These are phyloP conservation scores for Oxyruncus cristatus DNA, from an alignment of 2,113 vertebrate genomes.

Conservation along the genomic window DNA sequence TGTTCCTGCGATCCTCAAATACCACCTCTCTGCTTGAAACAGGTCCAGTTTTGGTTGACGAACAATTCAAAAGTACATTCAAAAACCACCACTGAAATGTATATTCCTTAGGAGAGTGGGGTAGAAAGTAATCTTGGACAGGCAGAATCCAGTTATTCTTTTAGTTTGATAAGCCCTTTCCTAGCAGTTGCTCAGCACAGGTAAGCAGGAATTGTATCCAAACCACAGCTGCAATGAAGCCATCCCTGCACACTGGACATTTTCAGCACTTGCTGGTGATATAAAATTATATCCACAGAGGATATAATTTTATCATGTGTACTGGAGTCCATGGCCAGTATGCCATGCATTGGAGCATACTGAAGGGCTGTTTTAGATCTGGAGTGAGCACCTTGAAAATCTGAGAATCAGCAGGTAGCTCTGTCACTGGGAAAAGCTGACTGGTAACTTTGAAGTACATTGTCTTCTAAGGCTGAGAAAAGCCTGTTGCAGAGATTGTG, in stretches of 20 bases:
- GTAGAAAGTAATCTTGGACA: not conserved
- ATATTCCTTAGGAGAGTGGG: not conserved
- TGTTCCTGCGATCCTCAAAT: not conserved
- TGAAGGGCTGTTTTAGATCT: not conserved
- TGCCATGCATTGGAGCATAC: not conserved
- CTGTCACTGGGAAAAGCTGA: not conserved
- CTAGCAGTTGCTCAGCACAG: not conserved
- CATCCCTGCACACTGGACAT: not conserved
- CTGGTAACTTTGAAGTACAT: not conserved
- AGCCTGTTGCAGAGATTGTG: not conserved
- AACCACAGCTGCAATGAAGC: accelerated
- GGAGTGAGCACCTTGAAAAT: not conserved
- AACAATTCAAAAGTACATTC: not conserved
- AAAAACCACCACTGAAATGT: not conserved
- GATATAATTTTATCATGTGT: not conserved
- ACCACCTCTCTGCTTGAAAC: not conserved
- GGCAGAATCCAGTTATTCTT: not conserved
- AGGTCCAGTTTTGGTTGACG: not conserved
- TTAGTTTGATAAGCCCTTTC: not conserved
- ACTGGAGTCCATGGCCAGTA: not conserved
- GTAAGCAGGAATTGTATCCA: not conserved
- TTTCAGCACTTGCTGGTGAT: not conserved
- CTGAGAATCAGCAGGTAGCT: not conserved
- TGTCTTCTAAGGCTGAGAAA: not conserved
- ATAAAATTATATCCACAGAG: no score